Evolutionary conservation across 2,113 vertebrate genomes (phyloP), one percentile per base, ranked within the genome.

Genomic region (Nansenia antarctica): DNA sequence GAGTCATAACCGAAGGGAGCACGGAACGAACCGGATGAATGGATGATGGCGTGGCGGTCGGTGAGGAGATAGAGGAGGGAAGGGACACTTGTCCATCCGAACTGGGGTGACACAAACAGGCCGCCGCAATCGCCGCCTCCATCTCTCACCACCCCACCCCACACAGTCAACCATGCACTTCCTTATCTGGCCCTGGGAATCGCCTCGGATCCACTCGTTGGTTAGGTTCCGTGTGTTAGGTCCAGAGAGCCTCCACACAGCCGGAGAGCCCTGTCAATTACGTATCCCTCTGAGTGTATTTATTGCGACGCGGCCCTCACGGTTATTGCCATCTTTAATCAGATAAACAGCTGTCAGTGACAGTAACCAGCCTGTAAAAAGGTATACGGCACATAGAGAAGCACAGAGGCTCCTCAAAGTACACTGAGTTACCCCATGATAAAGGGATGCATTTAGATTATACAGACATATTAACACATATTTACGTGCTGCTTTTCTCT

Each of bases 91-190:
- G 30, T 71, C 71, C 67, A 68, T 54, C 67, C 67, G 72, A 75
- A 82, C 71, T 55, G 65, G 77, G 65, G 47, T 74, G 27, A 49
- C 53, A 65, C 76, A 81, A 79, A 60, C 68, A 69, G 60, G 70
- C 73, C 59, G 3, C 27, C 31, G 62, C 63, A 73, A 78, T n/a
- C 66, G 29, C 35, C 3, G n/a, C n/a, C n/a, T n/a, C n/a, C 9
- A 65, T 62, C 45, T 67, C 26, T 67, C 60, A 47, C n/a, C 14
- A 74, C 55, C 71, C 53, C 26, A 64, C 60, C 42, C n/a, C 14
- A 74, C 55, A 69, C 53, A 2, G 70, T 11, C 29, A 71, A 81
- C 73, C 67, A 65, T 55, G 31, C 1, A 24, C 3, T 27, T 49
- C 8, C 18, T 34, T 49, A 67, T 42, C 24, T 70, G 47, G 22